Percentiles rank a stretch among this genome's conserved stretches.
These are phyloP conservation scores for Agonopterix heracliana DNA, from an alignment of 2,888 invertebrate species.

Conservation along the genomic window DNA sequence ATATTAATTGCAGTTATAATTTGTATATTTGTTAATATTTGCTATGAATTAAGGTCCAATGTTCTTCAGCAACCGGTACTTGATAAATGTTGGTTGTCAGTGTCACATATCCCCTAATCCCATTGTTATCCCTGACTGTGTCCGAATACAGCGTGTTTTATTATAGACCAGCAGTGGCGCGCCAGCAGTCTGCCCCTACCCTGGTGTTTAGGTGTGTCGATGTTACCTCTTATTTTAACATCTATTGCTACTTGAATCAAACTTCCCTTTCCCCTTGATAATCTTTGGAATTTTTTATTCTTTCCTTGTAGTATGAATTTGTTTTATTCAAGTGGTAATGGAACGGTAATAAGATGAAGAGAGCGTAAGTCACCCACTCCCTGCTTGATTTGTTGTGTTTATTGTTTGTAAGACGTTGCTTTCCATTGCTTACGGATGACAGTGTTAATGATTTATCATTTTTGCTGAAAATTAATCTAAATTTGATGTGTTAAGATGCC, in stretches of 20 bases:
- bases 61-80: constrained; percentile 12
- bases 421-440: constrained; percentile 36
- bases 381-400: constrained; percentile 47
- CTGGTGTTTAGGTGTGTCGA: constrained; percentile 78
- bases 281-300: not conserved
- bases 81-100: no score
- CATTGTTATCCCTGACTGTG: constrained; percentile 41
- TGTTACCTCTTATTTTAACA: constrained; percentile 59
- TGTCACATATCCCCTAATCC: constrained; percentile 20
- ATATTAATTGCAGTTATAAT: no score
- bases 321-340: constrained; percentile 50
- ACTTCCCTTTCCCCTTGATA: constrained; percentile 7
- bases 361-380: constrained; percentile 14
- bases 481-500: no score
- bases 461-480: no score
- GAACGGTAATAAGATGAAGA: constrained; percentile 15
- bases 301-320: not conserved
- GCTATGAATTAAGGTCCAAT: no score
- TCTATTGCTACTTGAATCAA: constrained; percentile 52
- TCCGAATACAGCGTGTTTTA: constrained; percentile 68
- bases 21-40: no score
- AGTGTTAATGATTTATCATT: no score
- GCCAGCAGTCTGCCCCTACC: constrained; percentile 75
- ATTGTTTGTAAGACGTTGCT: constrained; percentile 47
- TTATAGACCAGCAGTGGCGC: constrained; percentile 77